Base-by-base conservation (phyloP, 2,113 vertebrate species). In the Seriola aureovittata region DNA sequence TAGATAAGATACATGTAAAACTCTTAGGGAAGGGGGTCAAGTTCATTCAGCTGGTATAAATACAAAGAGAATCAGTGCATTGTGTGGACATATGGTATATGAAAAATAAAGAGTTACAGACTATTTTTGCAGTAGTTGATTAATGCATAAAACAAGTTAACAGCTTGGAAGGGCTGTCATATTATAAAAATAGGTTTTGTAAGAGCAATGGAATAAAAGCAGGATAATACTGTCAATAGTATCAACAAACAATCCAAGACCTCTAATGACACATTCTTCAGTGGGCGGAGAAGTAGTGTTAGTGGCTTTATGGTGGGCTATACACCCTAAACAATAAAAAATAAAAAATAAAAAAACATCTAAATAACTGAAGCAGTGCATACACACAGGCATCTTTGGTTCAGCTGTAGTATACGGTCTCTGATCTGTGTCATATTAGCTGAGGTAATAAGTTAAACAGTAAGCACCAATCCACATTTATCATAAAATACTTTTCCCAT, bases 361-460 rank as follows among this genome's bases (percentile, higher is more conserved):
- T 63, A 48, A 57, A 82, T 76, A 79, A 76, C 66, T 62, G 62
- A 91, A 94, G 91, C 89, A 79, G 91, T 92, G 93, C 83, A 90
- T 85, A 78, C 68, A 88, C 81, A 80, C 50, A 68, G 84, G 82
- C 87, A 64, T 95, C 93, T 95, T 95, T 95, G 94, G 94, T 94
- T 94, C 78, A 89, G 94, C 94, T 96, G 95, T 95, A 94, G 78
- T 93, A 85, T 90, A 90, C 60, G 76, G 55, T 82, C 59, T 93
- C 68, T 73, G 85, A 89, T 62, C 50, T 66, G 76, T 87, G 77
- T 88, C 62, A 86, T 87, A 64, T 80, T 85, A 88, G 75, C 92
- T 96, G 97, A 98, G 97, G 97, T 98, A 98, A 97, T 96, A 96
- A 96, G 96, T 97, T 97, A 96, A 90, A 94, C 57, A 76, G 89